Evolutionary conservation across 2,113 vertebrate genomes (phyloP), one percentile per base, ranked within the genome.

Genomic region (Tragelaphus imberbis): DNA sequence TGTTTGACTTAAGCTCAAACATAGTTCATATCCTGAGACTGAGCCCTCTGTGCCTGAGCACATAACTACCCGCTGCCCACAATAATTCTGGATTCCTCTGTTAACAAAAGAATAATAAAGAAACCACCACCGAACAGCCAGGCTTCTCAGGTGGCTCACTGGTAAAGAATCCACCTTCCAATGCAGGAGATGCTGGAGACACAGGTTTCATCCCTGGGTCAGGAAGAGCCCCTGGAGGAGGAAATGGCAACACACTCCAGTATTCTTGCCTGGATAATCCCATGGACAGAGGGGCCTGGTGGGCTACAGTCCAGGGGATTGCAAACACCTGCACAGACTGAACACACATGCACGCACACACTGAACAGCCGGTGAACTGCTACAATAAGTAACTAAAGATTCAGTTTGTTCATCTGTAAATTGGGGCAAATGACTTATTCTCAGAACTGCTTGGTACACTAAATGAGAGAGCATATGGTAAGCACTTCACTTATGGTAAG

Each of bases 341-440:
- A 63, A 6, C 28, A 63, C 14, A 2, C 61, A 63, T 15, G 61
- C 28, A 33, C 1, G 0, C 61, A 30, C 13, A 63, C 23, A 65
- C 23, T 53, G 28, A 87, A 79, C 7, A 84, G 17, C 33, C 4
- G 61, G 79, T 51, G 44, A 90, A 92, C 13, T 88, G 88, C 47
- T 82, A 87, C 44, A 88, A 49, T 56, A 82, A 61, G 47, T 85
- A 96, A 84, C 51, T 88, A 77, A 97, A 97, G 28, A 68, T 30
- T 85, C 44, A n/a, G 15, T 85, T 91, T 79, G 33, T 71, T 58
- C 53, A 59, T 68, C 87, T 95, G 47, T 44, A 92, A 88, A 56
- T 79, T 79, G 63, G 36, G n/a, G 47, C 53, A 97, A 91, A 84
- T 79, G 40, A 75, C 27, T 9, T 61, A n/a, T n/a, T 44, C 56